phyloP scores from a whole-genome alignment of 1,140 invertebrate species.

The Drosophila kohkoa region DNA sequence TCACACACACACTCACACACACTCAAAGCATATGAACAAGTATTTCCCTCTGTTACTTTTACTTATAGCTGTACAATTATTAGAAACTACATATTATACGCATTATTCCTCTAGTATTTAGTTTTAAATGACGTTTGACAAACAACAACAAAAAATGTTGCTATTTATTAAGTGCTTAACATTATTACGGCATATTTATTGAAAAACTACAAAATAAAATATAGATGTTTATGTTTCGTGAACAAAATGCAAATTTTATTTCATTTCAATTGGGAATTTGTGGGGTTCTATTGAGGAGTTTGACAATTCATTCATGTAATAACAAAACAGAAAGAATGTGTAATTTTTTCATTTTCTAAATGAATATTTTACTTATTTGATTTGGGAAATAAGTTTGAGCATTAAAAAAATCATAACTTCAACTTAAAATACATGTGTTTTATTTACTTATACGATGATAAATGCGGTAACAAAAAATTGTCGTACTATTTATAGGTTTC shows the following conservation, averaged over 20 bases:
- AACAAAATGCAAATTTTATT: slow-evolving; percentile 48
- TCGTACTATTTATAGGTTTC: too few relatives aligned
- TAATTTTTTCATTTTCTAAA: too few relatives aligned
- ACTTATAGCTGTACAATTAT: slow-evolving; percentile 25
- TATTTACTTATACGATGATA: too few relatives aligned
- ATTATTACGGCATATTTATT: slow-evolving; percentile 44
- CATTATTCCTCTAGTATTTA: slow-evolving; percentile 43
- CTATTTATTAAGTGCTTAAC: slow-evolving; percentile 60
- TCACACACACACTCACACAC: not conserved
- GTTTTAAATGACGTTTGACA: slow-evolving; percentile 33
- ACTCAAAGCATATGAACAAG: slow-evolving; percentile 41
- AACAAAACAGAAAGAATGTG: too few relatives aligned
- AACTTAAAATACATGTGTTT: too few relatives aligned
- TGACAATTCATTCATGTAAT: too few relatives aligned
- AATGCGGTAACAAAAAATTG: too few relatives aligned
- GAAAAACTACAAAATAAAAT: slow-evolving; percentile 31
- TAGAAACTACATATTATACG: slow-evolving; percentile 10
- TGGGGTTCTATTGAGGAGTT: too few relatives aligned
- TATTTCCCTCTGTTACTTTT: slow-evolving; percentile 54
- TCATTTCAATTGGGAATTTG: not conserved
- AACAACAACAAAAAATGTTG: slow-evolving; percentile 31
- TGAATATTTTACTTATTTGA: too few relatives aligned
- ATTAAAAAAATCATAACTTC: too few relatives aligned
- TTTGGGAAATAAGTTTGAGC: too few relatives aligned
- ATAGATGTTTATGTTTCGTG: slow-evolving; percentile 54